Evolutionary conservation across 1,140 invertebrate genomes (phyloP).

Genomic region (Drosophila pachea): DNA sequence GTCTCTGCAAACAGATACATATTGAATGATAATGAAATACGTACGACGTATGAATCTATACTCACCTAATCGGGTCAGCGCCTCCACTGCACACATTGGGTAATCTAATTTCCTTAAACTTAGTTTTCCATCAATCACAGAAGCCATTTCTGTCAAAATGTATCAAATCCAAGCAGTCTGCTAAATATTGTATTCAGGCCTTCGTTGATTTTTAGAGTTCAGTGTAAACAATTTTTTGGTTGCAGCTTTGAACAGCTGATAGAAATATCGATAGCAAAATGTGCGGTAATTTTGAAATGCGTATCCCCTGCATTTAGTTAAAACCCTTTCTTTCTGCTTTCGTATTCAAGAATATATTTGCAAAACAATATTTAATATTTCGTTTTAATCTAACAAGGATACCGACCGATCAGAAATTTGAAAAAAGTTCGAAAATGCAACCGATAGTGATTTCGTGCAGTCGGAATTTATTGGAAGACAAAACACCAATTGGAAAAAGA

Average conservation of each 20-base stretch:
- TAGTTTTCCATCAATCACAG: constrained; percentile 51
- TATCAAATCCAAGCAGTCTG: background rate
- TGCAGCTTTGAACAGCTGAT: background rate
- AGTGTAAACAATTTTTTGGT: background rate
- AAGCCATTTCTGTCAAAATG: constrained; percentile 39
- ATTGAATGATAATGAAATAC: background rate
- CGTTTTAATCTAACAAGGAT: too few relatives aligned
- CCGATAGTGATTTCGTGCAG: background rate
- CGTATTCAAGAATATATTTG: too few relatives aligned
- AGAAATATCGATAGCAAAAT: constrained; percentile 6
- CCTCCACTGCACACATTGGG: constrained; percentile 83
- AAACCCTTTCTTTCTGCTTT: background rate
- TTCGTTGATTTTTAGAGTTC: constrained; percentile 17
- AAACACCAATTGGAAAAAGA: constrained; percentile 28
- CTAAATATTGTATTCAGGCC: constrained; percentile 1
- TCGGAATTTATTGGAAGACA: background rate
- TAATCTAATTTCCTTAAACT: constrained; percentile 82
- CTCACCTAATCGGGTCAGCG: constrained; percentile 82
- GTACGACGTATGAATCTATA: constrained; percentile 1
- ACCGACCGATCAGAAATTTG: too few relatives aligned
- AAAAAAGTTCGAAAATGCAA: background rate
- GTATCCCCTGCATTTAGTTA: background rate
- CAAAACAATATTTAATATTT: too few relatives aligned
- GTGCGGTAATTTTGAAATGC: background rate
- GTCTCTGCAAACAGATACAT: constrained; percentile 48